Evolutionary conservation across 2,888 invertebrate species (phyloP), one percentile per base, ranked within the genome.

Genomic region (Ennomos fuscantarius): DNA sequence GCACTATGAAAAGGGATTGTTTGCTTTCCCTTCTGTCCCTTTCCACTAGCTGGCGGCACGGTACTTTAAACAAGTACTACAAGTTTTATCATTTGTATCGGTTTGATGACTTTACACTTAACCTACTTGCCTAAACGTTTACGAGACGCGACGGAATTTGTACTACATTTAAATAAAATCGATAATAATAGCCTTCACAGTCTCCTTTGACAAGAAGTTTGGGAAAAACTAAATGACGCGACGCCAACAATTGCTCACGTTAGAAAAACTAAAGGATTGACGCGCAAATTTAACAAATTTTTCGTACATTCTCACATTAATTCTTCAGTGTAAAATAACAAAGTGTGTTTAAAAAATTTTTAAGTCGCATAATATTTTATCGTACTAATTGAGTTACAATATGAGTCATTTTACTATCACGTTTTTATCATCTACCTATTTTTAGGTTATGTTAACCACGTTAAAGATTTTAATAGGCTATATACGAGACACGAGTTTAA

Each of bases 141-240:
- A 77, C 73, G 79, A 83, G 81, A 84, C 84, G 86, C 79, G 72
- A 78, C 72, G 84, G 85, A 80, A 88, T 87, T 82, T 77, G 85
- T 79, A 81, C 82, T 77, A 84, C 79, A 85, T 87, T 87, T 82
- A 72, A 84, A 80, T 80, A 80, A 57, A 79, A 54, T 79, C 81
- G 76, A 80, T 80, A 80, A 57, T 79, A 52, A 78, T 81, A 75
- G 70, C 78, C 78, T 80, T 78, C 76, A 70, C 72, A 74, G 72
- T 75, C 73, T 74, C 72, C 72, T 74, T 73, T 62, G 63, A 72
- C 70, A 78, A 82, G 78, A 83, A 81, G 65, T 74, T 76, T 60
- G 63, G 73, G 75, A 81, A 82, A 82, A 82, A 79, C 73, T 74
- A 59, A 24, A 24, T 24, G 61, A 67, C 62, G 68, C 67, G 62